phyloP scores from a whole-genome alignment of 2,888 invertebrate genomes.

The Sericinus montela region DNA sequence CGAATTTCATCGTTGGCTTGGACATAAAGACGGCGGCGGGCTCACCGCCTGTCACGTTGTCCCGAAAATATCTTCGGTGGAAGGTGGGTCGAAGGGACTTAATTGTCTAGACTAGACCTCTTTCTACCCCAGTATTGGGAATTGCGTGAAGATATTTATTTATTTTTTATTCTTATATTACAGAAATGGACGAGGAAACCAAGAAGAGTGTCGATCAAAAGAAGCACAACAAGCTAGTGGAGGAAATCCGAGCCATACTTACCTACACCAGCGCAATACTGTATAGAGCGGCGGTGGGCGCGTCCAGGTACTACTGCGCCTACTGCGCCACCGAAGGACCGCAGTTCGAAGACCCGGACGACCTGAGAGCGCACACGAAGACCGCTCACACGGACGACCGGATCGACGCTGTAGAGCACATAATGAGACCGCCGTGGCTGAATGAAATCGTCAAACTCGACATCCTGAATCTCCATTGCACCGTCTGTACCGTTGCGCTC shows the following conservation, averaged over 20 bases:
- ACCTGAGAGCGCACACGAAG: constrained; percentile 40
- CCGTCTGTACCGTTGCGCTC: constrained; percentile 32
- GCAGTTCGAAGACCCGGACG: constrained; percentile 37
- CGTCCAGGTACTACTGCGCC: constrained; percentile 39
- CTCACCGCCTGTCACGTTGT: too few species aligned
- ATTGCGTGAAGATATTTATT: too few species aligned
- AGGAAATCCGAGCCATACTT: constrained; percentile 44
- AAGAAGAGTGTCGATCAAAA: constrained; percentile 9
- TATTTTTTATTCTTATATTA: too few species aligned
- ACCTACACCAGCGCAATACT: constrained; percentile 51
- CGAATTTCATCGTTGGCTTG: too few species aligned
- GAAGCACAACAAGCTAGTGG: constrained; percentile 30
- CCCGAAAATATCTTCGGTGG: too few species aligned
- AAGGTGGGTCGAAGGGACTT: too few species aligned
- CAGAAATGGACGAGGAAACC: constrained; percentile 13
- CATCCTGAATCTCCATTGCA: constrained; percentile 41
- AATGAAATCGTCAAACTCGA: constrained; percentile 56
- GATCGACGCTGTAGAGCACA: constrained; percentile 33
- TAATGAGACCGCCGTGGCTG: constrained; percentile 42
- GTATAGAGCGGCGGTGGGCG: constrained; percentile 42
- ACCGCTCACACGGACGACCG: constrained; percentile 33
- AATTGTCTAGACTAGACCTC: too few species aligned
- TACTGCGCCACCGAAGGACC: constrained; percentile 41
- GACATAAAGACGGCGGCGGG: too few species aligned
- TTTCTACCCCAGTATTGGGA: too few species aligned